Evolutionary conservation across 2,888 invertebrate genomes (phyloP), one percentile per base, ranked within the genome.

Genomic region (Hyles lineata): DNA sequence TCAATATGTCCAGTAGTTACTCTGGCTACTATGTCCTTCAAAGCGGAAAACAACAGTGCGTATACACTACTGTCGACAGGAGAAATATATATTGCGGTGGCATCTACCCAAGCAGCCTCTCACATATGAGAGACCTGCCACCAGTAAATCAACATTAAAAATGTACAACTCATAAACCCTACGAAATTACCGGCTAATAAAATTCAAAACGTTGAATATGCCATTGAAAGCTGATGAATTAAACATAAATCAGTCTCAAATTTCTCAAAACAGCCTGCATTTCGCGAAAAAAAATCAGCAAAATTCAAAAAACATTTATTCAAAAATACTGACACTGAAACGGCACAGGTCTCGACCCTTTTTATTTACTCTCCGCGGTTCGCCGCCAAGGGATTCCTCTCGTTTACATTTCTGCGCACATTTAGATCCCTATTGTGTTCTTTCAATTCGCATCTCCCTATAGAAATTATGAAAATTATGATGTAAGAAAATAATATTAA

Each of bases 351-450:
- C 50, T 61, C 70, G 70, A 62, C 50, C 72, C 72, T 43, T 70
- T 63, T 73, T 73, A 62, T 62, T 70, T 73, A 73, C 62, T 61
- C 35, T 70, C 55, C 61, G 32, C 50, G 55, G 55, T 70, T 70
- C 72, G 11, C 63, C 73, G 73, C 25, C 55, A 55, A 61, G 73
- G 61, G 61, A 70, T 61, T 50, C 55, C 50, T 61, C 69, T 60
- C 70, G 61, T 61, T 62, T 67, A 63, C 72, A 60, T 70, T 70
- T 70, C 70, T 70, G 70, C 70, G 55, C 70, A 50, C 70, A 70
- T 73, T 73, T 73, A 62, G 25, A 73, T n/a, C 62, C n/a, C 61
- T 32, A 70, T 70, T 73, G 72, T 70, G 29, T 60, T 60, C 61
- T 73, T 60, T 50, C 60, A 52, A 52, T 72, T 72, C 59, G 32